Percentiles rank a stretch among this genome's conserved stretches.
These are phyloP conservation scores for Acanthochromis polyacanthus DNA, from an alignment of 2,113 vertebrate genomes.

Conservation along the genomic window DNA sequence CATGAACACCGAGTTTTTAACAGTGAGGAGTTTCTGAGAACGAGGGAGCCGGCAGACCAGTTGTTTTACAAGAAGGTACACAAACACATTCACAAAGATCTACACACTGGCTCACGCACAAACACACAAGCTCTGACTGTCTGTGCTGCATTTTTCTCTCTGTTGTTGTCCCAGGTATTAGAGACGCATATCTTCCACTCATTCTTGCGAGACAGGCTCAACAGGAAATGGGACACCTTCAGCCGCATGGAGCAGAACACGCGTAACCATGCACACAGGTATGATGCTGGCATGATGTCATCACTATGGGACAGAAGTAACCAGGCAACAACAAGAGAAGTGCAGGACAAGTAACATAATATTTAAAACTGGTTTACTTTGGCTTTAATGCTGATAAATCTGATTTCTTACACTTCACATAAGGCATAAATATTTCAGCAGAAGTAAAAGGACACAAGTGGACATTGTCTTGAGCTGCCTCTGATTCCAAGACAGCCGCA, in stretches of 20 bases:
- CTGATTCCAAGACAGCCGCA: not conserved
- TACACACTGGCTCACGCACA: not conserved
- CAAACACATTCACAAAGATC: not conserved
- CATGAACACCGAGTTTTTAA: constrained; percentile 97
- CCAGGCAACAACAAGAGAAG: not conserved
- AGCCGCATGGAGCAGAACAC: constrained; percentile 88
- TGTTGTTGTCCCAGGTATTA: constrained; percentile 85
- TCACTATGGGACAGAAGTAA: not conserved
- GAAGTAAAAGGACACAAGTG: not conserved
- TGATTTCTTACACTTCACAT: not conserved
- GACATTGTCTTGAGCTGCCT: not conserved
- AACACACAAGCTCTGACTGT: not conserved
- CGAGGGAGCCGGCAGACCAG: constrained; percentile 86
- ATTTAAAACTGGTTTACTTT: no score
- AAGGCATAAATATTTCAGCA: not conserved
- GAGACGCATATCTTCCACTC: constrained; percentile 96
- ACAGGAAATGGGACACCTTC: constrained; percentile 90
- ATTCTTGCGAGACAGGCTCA: constrained; percentile 95
- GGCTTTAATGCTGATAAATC: no score
- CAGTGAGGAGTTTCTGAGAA: constrained; percentile 95
- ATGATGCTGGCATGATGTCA: constrained; percentile 72
- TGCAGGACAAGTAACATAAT: not conserved
- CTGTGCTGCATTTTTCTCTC: constrained; percentile 23
- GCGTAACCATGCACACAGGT: constrained; percentile 89
- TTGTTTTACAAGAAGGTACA: constrained; percentile 92